phyloP scores from a whole-genome alignment of 1,140 invertebrate genomes.

The Neodiprion fabricii region DNA sequence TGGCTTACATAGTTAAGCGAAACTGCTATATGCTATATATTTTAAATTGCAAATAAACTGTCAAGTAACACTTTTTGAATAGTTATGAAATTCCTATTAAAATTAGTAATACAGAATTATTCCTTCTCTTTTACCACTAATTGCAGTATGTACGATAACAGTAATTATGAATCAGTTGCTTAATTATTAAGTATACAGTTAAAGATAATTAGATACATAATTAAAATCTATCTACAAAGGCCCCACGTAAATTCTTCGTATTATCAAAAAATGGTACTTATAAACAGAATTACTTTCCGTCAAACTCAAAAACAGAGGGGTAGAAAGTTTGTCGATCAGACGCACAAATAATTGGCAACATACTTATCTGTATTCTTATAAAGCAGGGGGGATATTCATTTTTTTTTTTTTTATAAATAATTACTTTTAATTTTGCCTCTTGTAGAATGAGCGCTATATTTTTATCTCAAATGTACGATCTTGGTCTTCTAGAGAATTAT shows the following conservation, averaged over 20 bases:
- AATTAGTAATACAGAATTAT: not conserved
- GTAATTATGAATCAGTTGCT: not conserved
- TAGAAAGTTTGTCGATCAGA: not conserved
- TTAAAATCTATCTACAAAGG: constrained; percentile 37
- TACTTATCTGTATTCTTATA: constrained; percentile 12
- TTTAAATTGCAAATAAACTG: too few species aligned
- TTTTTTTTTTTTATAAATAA: too few species aligned
- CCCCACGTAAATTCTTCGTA: constrained; percentile 24
- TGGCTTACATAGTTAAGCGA: too few species aligned
- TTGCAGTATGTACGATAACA: not conserved
- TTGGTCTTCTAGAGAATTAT: too few species aligned
- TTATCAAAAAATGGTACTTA: not conserved
- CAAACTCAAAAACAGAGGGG: not conserved
- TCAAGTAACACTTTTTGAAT: too few species aligned
- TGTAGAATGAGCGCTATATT: too few species aligned
- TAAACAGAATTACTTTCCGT: constrained; percentile 11
- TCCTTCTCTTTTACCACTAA: too few species aligned
- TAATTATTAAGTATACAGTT: not conserved
- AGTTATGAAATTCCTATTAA: not conserved
- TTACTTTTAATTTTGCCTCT: too few species aligned
- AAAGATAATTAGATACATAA: constrained; percentile 6
- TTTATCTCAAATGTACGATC: too few species aligned
- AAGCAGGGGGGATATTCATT: not conserved
- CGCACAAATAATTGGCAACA: constrained; percentile 14
- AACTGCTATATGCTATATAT: too few species aligned